phyloP scores from a whole-genome alignment of 2,797 vertebrate genomes.

The Danionella dracula region DNA sequence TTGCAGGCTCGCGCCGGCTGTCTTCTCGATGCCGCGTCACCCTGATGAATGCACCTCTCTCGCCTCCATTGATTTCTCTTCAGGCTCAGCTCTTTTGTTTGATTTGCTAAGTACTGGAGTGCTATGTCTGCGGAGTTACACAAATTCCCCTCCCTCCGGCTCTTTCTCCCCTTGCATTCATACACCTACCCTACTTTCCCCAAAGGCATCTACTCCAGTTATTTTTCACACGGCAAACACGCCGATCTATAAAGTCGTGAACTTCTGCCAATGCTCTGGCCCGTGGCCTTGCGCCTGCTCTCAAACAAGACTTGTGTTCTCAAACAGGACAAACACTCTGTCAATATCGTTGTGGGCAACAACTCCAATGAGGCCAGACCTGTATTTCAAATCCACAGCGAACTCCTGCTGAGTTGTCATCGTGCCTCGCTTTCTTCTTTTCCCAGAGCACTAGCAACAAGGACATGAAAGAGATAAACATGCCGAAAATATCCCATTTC shows the following conservation, averaged over 20 bases:
- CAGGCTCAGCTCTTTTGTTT: conserved; percentile 55
- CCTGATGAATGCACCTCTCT: conserved; percentile 58
- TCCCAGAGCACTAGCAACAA: neutral
- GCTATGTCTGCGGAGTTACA: conserved; percentile 49
- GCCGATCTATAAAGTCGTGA: neutral
- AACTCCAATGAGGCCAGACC: neutral
- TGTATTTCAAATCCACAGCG: neutral
- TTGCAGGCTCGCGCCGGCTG: conserved; percentile 33
- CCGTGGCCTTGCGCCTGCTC: conserved; percentile 6
- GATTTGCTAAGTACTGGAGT: conserved; percentile 63
- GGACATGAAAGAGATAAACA: conserved; percentile 5
- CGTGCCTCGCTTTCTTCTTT: neutral
- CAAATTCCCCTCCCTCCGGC: conserved; percentile 23
- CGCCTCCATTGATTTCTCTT: conserved; percentile 62
- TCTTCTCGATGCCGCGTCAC: conserved; percentile 30
- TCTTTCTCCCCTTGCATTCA: neutral
- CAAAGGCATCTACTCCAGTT: conserved; percentile 51
- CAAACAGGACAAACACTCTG: conserved; percentile 20
- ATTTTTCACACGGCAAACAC: conserved; percentile 54
- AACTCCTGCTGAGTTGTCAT: neutral
- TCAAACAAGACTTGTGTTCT: conserved; percentile 10
- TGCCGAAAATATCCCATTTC: conserved; percentile 14
- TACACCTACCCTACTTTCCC: conserved; percentile 13
- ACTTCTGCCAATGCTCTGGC: conserved; percentile 7
- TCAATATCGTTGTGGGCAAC: conserved; percentile 45